Evolutionary conservation across 2,113 vertebrate genomes (phyloP).

Genomic region (Dicrurus megarhynchus): DNA sequence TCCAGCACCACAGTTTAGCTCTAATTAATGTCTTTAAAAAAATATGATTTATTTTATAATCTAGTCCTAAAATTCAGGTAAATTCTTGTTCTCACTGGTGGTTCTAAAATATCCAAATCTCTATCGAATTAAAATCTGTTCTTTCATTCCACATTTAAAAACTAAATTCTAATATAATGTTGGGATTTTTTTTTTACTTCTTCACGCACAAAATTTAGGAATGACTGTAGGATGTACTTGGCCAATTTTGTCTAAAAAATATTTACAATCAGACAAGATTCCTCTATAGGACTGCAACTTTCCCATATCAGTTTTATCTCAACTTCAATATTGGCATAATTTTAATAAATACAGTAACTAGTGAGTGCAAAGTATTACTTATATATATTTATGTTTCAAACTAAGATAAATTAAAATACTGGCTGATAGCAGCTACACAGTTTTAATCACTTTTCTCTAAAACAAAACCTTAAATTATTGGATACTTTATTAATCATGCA

Average conservation of each 20-base stretch:
- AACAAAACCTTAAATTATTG: not conserved
- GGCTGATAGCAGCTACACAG: not conserved
- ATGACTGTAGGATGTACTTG: not conserved
- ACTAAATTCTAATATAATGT: not conserved
- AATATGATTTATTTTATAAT: not conserved
- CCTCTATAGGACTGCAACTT: not conserved
- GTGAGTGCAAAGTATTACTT: not conserved
- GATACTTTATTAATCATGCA: not conserved
- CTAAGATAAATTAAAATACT: not conserved
- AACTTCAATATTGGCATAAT: not conserved
- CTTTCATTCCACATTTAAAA: not conserved
- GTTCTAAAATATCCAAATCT: not conserved
- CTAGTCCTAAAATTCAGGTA: not conserved
- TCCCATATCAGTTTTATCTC: constrained; percentile 14
- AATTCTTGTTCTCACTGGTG: not conserved
- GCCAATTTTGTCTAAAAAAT: not conserved
- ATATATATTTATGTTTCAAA: not conserved
- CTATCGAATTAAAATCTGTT: not conserved
- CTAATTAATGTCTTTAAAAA: not conserved
- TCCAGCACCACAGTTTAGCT: not conserved
- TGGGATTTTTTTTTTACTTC: not conserved
- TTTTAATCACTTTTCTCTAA: not conserved
- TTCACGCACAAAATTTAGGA: not conserved
- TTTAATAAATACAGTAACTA: not conserved
- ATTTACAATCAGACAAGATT: constrained; percentile 11